Conservation (phyloP, 2,797 vertebrate genomes). For the Taeniopygia guttata region DNA sequence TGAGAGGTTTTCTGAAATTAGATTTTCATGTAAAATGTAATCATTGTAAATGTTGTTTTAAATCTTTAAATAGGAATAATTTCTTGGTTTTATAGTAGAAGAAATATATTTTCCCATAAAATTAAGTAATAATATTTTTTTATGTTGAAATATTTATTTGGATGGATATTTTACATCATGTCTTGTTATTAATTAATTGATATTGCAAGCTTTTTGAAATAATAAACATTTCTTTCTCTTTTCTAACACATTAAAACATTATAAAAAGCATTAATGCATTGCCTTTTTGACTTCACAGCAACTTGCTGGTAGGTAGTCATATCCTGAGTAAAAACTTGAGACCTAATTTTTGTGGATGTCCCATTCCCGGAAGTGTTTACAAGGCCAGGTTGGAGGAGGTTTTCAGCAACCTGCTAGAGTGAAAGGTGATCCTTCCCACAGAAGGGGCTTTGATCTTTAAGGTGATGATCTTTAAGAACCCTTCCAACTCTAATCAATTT, state of each 20-base stretch:
- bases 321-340: not conserved
- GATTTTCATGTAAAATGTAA: not conserved
- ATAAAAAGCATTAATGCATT: not conserved
- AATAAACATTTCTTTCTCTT: not conserved
- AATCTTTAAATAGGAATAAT: not conserved
- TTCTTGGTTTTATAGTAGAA: not conserved
- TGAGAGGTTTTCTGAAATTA: not conserved
- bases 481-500: not conserved
- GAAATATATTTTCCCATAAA: not conserved
- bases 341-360: not conserved
- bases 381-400: not conserved
- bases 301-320: not conserved
- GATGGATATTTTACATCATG: not conserved
- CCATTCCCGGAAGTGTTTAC: not conserved
- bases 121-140: not conserved
- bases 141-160: not conserved
- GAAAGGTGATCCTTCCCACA: not conserved
- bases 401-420: not conserved
- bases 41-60: not conserved
- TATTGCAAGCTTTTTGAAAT: not conserved
- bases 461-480: not conserved
- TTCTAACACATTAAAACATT: not conserved
- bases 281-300: not conserved
- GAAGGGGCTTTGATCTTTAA: not conserved
- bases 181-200: not conserved